Evolutionary conservation across 2,113 vertebrate genomes (phyloP), one percentile per base, ranked within the genome.

Genomic region (Monopterus albus): DNA sequence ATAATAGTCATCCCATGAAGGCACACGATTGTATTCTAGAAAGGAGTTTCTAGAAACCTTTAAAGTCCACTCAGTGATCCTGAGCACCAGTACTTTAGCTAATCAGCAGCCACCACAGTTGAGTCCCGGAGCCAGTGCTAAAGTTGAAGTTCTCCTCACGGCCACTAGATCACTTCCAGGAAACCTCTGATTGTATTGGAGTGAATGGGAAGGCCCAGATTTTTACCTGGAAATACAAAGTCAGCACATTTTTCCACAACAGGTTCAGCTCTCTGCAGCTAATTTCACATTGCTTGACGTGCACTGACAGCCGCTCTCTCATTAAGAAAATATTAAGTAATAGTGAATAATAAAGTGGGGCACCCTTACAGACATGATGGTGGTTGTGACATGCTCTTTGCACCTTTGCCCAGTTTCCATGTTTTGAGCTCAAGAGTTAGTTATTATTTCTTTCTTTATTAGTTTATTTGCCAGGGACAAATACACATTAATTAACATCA

Each of bases 141-240:
- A 20, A 31, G 18, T 43, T 60, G 38, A 6, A 40, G 58, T 49
- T 80, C 18, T 15, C 31, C 12, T 39, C 25, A 60, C 21, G 40
- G 56, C 40, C 35, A 79, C 46, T 52, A 47, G 45, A 28, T 52
- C 38, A 11, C 11, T 2, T 38, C n/a, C 14, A 50, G 42, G 39
- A 33, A 43, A 11, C 29, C 0, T 7, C 2, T 15, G 15, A 38
- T 7, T 38, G 11, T 5, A n/a, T 26, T 17, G 15, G 35, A n/a
- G n/a, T 28, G 21, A 55, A 15, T n/a, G 42, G 12, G 21, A 15
- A 69, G 26, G 8, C 4, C 14, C 2, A 45, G 26, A 14, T 0
- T 35, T 29, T 29, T 29, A 4, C 7, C 29, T 5, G 7, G 7
- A 33, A 23, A 20, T 35, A 1, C 2, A 43, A 20, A 17, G n/a